phyloP scores from a whole-genome alignment of 2,888 invertebrate genomes.

The Augochlorella aurata region DNA sequence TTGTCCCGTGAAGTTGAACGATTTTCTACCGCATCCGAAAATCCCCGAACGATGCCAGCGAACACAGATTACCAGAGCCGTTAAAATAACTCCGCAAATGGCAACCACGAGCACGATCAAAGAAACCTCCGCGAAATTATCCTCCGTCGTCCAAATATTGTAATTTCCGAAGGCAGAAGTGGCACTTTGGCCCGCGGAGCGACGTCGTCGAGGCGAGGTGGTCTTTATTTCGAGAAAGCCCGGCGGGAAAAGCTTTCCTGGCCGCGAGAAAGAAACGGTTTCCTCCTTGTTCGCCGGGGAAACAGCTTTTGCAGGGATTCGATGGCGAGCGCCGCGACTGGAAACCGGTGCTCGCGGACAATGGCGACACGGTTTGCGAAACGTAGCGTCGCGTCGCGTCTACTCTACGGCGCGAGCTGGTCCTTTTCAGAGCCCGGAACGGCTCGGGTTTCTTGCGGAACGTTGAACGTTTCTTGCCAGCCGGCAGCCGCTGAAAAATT shows the following conservation, averaged over 20 bases:
- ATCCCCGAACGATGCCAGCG: too few relatives aligned
- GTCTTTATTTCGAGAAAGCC: slow-evolving; percentile 11
- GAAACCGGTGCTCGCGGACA: slow-evolving; percentile 18
- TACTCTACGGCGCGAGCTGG: not conserved
- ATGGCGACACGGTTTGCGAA: slow-evolving; percentile 23
- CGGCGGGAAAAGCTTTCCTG: slow-evolving; percentile 3
- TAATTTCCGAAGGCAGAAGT: not conserved
- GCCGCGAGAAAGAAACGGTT: not conserved
- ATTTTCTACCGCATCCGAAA: too few relatives aligned
- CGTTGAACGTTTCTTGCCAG: slow-evolving; percentile 15
- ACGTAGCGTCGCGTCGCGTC: not conserved
- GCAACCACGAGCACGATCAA: not conserved
- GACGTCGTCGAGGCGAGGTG: not conserved
- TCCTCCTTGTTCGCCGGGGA: slow-evolving; percentile 1
- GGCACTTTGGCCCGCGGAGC: not conserved
- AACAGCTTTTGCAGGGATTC: slow-evolving; percentile 5
- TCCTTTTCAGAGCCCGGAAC: slow-evolving; percentile 3
- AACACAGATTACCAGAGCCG: not conserved
- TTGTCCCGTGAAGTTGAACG: too few relatives aligned
- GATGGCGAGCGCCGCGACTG: not conserved
- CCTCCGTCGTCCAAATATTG: not conserved
- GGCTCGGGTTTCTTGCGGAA: slow-evolving; percentile 1
- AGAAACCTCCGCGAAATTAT: not conserved
- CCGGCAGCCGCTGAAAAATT: slow-evolving; percentile 7
- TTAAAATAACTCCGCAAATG: not conserved